Conservation (phyloP, 2,888 invertebrate genomes). For the Polietes domitor region DNA sequence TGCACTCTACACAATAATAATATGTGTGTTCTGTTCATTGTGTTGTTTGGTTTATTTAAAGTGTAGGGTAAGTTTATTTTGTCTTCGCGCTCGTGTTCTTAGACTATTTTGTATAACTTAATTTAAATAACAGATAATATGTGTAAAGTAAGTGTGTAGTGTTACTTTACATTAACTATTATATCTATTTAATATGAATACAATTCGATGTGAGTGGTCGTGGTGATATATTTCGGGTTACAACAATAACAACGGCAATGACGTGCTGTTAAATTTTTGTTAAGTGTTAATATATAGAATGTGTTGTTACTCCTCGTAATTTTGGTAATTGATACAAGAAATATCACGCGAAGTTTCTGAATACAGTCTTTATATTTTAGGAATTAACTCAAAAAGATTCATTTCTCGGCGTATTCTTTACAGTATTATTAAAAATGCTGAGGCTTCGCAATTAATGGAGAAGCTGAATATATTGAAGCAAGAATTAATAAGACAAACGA, state of each 20-base stretch:
- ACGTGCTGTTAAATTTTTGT: conserved; percentile 10
- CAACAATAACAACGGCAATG: not conserved
- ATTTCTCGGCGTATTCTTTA: not conserved
- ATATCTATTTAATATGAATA: not conserved
- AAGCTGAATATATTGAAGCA: not conserved
- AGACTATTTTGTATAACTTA: conserved; percentile 35
- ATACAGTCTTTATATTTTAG: no score
- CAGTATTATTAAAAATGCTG: conserved; percentile 14
- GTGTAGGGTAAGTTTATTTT: conserved; percentile 32
- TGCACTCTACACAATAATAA: not conserved
- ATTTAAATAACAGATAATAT: conserved; percentile 78
- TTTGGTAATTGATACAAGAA: not conserved
- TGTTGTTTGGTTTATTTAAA: conserved; percentile 1
- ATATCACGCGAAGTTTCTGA: no score
- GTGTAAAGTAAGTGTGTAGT: conserved; percentile 9
- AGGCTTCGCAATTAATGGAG: conserved; percentile 6
- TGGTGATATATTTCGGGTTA: not conserved
- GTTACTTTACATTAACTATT: not conserved
- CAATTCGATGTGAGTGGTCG: not conserved
- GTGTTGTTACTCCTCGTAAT: not conserved
- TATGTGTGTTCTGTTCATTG: no score
- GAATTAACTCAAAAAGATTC: not conserved
- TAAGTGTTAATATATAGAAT: not conserved
- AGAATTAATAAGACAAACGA: not conserved
- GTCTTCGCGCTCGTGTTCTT: conserved; percentile 49